Conservation (phyloP, 2,113 vertebrate species). For the Lophura nycthemera region DNA sequence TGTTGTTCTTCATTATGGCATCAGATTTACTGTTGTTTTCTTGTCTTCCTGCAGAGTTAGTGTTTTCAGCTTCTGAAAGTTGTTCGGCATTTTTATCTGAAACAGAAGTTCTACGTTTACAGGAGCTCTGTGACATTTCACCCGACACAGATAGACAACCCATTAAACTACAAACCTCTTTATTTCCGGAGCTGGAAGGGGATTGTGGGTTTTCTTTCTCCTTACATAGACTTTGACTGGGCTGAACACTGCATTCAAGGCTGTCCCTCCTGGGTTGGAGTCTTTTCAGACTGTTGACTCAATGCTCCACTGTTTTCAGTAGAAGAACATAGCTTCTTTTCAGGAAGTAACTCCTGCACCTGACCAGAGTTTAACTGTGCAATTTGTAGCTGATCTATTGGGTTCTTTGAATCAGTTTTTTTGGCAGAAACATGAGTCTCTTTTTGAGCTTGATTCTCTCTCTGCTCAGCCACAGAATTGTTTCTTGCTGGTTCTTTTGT, state of each 20-base stretch:
- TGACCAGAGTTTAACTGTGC: slow-evolving; percentile 49
- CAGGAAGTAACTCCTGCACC: slow-evolving; percentile 64
- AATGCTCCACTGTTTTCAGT: neutral
- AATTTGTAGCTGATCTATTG: slow-evolving; percentile 55
- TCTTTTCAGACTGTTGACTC: neutral
- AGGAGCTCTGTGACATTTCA: neutral
- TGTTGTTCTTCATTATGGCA: neutral
- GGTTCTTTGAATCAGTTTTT: neutral
- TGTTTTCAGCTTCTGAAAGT: neutral
- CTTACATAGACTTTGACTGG: neutral
- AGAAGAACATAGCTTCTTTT: neutral
- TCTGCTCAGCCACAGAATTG: neutral
- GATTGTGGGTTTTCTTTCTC: neutral
- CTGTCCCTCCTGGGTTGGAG: neutral
- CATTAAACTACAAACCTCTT: slow-evolving; percentile 6
- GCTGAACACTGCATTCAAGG: neutral
- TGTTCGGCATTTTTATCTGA: neutral
- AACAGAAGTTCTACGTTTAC: neutral
- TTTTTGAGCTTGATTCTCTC: neutral
- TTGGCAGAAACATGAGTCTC: neutral
- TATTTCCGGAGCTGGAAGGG: neutral
- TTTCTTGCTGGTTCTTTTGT: neutral
- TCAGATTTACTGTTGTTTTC: neutral
- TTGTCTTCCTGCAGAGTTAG: neutral
- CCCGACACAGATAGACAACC: neutral